Evolutionary conservation across 37 sponge, comb jelly and placozoan species (phyloP).

Genomic region (Spongia lamella): DNA sequence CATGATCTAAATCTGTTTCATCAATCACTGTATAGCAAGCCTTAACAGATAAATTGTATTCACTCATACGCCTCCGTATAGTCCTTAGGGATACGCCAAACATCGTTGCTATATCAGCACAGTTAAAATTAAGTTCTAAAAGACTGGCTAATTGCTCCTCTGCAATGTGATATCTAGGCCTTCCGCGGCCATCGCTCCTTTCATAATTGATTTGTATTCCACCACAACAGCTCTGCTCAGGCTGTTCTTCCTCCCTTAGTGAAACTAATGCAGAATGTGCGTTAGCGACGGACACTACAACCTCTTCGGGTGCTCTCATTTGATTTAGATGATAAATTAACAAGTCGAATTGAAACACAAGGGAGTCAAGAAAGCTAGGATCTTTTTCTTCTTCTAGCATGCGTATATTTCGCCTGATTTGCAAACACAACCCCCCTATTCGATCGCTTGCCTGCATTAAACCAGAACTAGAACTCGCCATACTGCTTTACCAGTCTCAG

Average conservation of each 20-base stretch:
- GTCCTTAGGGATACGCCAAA: slow-evolving; percentile 14
- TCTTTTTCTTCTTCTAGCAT: background rate
- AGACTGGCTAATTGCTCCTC: background rate
- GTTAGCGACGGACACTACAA: background rate
- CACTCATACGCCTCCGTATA: slow-evolving; percentile 2
- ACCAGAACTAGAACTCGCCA: no score
- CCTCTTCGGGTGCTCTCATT: background rate
- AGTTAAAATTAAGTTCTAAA: background rate
- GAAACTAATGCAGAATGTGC: background rate
- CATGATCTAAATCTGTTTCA: background rate
- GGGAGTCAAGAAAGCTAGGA: background rate
- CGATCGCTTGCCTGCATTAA: background rate
- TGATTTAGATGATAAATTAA: background rate
- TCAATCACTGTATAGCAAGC: background rate
- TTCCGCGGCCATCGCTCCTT: background rate
- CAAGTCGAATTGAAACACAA: background rate
- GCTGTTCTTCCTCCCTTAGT: no score
- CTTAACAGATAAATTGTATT: slow-evolving; percentile 1
- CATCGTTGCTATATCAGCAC: background rate
- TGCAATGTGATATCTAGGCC: background rate
- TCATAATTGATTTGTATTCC: background rate
- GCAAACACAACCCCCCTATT: background rate
- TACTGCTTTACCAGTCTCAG: no score
- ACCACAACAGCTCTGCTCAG: no score
- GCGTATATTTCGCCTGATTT: background rate